These are phyloP conservation scores for Caenorhabditis panamensis DNA, from an alignment of 2,888 invertebrate genomes.

Conservation along the genomic window DNA sequence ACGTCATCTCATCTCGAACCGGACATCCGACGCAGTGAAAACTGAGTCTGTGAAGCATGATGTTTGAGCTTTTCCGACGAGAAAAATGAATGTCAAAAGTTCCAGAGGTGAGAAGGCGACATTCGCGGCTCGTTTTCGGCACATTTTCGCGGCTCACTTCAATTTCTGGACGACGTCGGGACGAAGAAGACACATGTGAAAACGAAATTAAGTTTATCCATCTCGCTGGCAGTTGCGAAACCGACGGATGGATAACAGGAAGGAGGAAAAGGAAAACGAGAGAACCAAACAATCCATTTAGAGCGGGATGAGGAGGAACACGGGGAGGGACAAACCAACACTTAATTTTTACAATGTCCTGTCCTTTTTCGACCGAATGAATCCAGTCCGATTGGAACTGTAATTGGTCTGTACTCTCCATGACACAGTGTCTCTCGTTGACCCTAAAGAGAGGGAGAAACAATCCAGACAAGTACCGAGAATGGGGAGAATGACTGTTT, in stretches of 20 bases:
- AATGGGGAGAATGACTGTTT: constrained; percentile 20
- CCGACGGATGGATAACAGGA: neutral
- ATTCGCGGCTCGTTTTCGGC: constrained; percentile 5
- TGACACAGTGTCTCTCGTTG: neutral
- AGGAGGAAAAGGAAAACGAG: neutral
- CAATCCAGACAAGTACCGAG: neutral
- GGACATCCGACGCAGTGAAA: neutral
- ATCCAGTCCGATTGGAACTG: neutral
- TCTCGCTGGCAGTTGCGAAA: constrained; percentile 9
- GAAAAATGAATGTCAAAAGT: constrained; percentile 16
- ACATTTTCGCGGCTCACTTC: constrained; percentile 8
- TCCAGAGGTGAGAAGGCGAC: constrained; percentile 18
- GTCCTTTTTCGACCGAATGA: neutral
- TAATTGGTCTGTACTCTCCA: constrained; percentile 4
- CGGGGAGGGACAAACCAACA: constrained; percentile 24
- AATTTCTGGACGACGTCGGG: constrained; percentile 19
- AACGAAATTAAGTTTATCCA: constrained; percentile 53
- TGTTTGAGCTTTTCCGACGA: constrained; percentile 20
- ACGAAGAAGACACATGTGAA: neutral
- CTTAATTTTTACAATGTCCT: constrained; percentile 6
- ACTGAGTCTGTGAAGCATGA: neutral
- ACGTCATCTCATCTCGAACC: neutral
- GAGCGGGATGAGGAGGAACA: neutral
- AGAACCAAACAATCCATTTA: constrained; percentile 23
- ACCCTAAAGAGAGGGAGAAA: constrained; percentile 1